Conservation (phyloP, 1,140 invertebrate species). For the Caenorhabditis inopinata region DNA sequence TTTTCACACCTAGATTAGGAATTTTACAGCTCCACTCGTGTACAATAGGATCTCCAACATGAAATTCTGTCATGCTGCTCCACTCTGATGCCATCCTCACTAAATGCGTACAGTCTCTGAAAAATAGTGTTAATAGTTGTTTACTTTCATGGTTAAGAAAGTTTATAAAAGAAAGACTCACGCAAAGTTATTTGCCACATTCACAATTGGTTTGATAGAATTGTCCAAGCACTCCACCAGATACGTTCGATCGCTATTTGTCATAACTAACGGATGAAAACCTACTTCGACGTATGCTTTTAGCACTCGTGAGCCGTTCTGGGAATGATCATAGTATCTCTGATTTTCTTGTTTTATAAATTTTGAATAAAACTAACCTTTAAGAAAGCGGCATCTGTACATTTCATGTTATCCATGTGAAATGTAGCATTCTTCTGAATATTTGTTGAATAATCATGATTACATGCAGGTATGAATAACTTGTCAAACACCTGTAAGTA, state of each 20-base stretch:
- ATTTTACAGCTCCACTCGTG: conserved; percentile 41
- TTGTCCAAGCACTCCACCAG: conserved; percentile 32
- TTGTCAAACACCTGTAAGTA: conserved; percentile 21
- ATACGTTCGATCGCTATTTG: conserved; percentile 25
- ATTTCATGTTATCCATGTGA: conserved; percentile 25
- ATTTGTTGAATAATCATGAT: conserved; percentile 41
- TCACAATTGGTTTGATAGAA: conserved; percentile 1
- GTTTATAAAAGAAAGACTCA: neutral
- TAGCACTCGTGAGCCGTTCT: conserved; percentile 35
- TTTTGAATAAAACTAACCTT: neutral
- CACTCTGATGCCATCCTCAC: conserved; percentile 29
- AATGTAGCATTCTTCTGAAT: conserved; percentile 37
- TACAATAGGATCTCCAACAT: conserved; percentile 37
- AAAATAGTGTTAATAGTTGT: neutral
- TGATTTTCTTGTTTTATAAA: neutral
- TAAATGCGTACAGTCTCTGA: conserved; percentile 30
- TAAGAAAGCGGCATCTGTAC: conserved; percentile 1
- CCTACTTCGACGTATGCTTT: conserved; percentile 38
- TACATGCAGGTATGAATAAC: conserved; percentile 35
- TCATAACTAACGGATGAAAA: conserved; percentile 36
- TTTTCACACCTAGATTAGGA: neutral
- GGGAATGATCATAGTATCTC: neutral
- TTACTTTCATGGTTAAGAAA: no score
- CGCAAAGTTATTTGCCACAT: neutral
- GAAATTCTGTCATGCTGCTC: conserved; percentile 16